Percentiles rank a stretch among this genome's conserved stretches.
These are phyloP conservation scores for Drosophila dives DNA, from an alignment of 2,888 invertebrate genomes.

Conservation along the genomic window DNA sequence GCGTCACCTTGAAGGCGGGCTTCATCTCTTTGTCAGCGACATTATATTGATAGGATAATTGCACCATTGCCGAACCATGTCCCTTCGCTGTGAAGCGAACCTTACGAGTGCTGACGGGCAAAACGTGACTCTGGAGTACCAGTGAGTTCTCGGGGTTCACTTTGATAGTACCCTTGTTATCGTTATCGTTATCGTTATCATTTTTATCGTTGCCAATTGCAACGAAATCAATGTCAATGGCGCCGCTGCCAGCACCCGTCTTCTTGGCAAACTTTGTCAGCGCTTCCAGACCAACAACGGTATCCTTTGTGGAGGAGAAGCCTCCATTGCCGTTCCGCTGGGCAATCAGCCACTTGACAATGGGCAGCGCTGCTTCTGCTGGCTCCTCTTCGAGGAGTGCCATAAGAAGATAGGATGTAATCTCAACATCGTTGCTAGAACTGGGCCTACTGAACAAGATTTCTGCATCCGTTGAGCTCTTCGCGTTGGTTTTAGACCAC, in stretches of 20 bases:
- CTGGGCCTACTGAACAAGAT: conserved; percentile 85
- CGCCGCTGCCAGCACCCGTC: conserved; percentile 84
- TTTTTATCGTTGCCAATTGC: conserved; percentile 49
- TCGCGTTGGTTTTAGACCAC: conserved; percentile 89
- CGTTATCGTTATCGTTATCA: conserved; percentile 16
- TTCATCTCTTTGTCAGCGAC: conserved; percentile 94
- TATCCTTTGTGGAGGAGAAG: conserved; percentile 92
- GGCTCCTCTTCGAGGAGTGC: conserved; percentile 86
- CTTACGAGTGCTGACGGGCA: conserved; percentile 85
- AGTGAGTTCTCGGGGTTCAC: conserved; percentile 92
- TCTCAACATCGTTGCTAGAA: conserved; percentile 89
- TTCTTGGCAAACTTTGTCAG: conserved; percentile 88
- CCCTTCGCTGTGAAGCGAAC: conserved; percentile 92
- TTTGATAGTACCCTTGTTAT: conserved; percentile 67
- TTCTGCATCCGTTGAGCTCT: conserved; percentile 67
- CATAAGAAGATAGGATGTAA: conserved; percentile 94
- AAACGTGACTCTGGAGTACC: conserved; percentile 91
- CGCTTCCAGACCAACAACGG: conserved; percentile 90
- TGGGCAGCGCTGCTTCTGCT: conserved; percentile 84
- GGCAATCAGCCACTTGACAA: conserved; percentile 90
- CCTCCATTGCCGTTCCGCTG: conserved; percentile 90
- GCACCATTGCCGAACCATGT: conserved; percentile 91
- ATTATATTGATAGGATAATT: conserved; percentile 92
- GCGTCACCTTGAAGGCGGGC: conserved; percentile 94
- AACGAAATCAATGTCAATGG: conserved; percentile 73